A percentile compares a stretch with the other conserved stretches of the same genome.
Evolutionary conservation across 2,113 vertebrate species (phyloP).

Genomic region (Pygoscelis adeliae): DNA sequence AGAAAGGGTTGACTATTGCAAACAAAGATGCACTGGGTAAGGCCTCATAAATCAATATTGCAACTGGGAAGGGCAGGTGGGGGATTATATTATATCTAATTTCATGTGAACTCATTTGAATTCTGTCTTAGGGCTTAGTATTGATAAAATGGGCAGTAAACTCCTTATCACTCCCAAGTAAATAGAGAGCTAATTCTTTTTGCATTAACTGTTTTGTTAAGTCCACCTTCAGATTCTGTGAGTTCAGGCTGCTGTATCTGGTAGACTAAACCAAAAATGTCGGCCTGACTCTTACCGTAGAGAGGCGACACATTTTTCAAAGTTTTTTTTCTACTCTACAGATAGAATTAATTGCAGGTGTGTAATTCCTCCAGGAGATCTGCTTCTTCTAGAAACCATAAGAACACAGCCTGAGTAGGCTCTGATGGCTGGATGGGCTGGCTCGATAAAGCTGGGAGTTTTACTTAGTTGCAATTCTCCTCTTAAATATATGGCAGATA

Average conservation of each 20-base stretch:
- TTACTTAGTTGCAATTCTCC: not conserved
- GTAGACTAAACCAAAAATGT: not conserved
- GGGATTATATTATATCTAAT: not conserved
- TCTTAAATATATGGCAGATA: not conserved
- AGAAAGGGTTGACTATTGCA: conserved; percentile 80
- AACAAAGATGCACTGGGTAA: conserved; percentile 86
- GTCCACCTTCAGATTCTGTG: not conserved
- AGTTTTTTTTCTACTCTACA: not conserved
- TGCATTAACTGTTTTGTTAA: not conserved
- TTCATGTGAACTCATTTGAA: conserved; percentile 10
- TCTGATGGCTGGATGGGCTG: not conserved
- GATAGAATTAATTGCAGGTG: not conserved
- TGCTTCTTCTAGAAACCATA: not conserved
- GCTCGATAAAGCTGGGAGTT: not conserved
- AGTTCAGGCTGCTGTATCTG: not conserved
- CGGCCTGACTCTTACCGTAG: not conserved
- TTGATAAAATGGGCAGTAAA: not conserved
- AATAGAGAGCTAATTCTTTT: not conserved
- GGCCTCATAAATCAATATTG: conserved; percentile 75
- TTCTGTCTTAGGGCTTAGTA: not conserved
- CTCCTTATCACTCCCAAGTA: not conserved
- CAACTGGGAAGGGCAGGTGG: not conserved
- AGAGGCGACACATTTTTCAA: not conserved
- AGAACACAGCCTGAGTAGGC: not conserved
- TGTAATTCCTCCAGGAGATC: not conserved